Conservation (phyloP, 2,797 vertebrate species). For the Acomys russatus region DNA sequence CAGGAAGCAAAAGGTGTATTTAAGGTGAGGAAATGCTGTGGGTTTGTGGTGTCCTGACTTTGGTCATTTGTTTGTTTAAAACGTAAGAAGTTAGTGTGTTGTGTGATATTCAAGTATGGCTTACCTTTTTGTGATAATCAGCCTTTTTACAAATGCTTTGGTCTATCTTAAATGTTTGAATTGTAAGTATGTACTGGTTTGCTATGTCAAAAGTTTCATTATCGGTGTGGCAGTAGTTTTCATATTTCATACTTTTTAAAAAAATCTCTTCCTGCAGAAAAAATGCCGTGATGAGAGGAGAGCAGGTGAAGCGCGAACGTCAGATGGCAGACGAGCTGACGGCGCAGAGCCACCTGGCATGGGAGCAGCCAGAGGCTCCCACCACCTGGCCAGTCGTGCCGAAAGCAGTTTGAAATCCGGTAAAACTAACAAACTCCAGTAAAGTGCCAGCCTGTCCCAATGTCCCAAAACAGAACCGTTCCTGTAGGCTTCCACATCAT, state of each 20-base stretch:
- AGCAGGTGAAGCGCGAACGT: slow-evolving; percentile 80
- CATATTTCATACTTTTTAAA: slow-evolving; percentile 56
- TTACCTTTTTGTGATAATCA: not conserved
- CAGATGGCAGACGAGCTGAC: slow-evolving; percentile 76
- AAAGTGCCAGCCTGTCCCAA: not conserved
- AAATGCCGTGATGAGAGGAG: slow-evolving; percentile 82
- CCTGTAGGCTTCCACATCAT: not conserved
- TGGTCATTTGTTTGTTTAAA: not conserved
- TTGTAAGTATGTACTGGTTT: slow-evolving; percentile 50
- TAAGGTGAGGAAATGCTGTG: slow-evolving; percentile 84
- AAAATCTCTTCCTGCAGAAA: slow-evolving; percentile 83
- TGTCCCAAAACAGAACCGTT: not conserved
- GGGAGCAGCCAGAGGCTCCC: slow-evolving; percentile 67
- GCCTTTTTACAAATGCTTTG: slow-evolving; percentile 23
- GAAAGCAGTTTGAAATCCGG: slow-evolving; percentile 84
- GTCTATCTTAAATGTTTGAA: not conserved
- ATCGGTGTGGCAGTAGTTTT: slow-evolving; percentile 1
- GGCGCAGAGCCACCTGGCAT: slow-evolving; percentile 60
- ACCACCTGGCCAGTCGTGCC: slow-evolving; percentile 49
- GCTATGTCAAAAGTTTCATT: slow-evolving; percentile 38
- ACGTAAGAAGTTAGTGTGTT: not conserved
- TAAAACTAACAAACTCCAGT: slow-evolving; percentile 59
- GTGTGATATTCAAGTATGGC: not conserved
- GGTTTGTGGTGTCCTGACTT: not conserved
- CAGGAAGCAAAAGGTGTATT: slow-evolving; percentile 78